Conservation (phyloP, 2,797 vertebrate genomes). For the Xyrichtys novacula region DNA sequence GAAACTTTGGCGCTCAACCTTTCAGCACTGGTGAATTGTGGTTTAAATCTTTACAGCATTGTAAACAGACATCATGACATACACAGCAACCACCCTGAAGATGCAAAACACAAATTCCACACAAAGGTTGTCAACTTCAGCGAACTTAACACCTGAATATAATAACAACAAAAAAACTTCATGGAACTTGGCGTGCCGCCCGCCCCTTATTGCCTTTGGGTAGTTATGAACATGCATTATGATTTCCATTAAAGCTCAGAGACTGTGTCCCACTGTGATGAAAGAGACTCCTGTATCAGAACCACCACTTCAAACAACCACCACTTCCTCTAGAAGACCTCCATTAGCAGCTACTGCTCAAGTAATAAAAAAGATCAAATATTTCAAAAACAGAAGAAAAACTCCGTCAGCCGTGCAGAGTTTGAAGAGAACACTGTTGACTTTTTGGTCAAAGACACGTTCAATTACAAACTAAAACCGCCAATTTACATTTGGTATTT, state of each 20-base stretch:
- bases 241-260: slow-evolving; percentile 83
- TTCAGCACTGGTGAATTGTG: background rate
- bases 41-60: background rate
- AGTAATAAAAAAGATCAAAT: slow-evolving; percentile 81
- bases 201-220: slow-evolving; percentile 61
- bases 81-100: background rate
- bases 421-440: slow-evolving; percentile 53
- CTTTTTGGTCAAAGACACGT: slow-evolving; percentile 43
- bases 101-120: background rate
- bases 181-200: slow-evolving; percentile 49
- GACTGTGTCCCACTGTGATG: slow-evolving; percentile 77
- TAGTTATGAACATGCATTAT: slow-evolving; percentile 82
- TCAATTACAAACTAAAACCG: slow-evolving; percentile 43
- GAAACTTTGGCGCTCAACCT: background rate
- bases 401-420: slow-evolving; percentile 21
- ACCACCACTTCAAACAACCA: slow-evolving; percentile 79
- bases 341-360: slow-evolving; percentile 76
- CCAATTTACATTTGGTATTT: slow-evolving; percentile 47
- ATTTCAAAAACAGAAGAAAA: slow-evolving; percentile 47
- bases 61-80: background rate
- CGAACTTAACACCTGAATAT: slow-evolving; percentile 30
- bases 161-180: slow-evolving; percentile 33
- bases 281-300: slow-evolving; percentile 79
- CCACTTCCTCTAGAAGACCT: slow-evolving; percentile 75
- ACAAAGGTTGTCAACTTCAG: slow-evolving; percentile 5